Percentiles rank a stretch among this genome's conserved stretches.
Conservation (phyloP, 1,140 invertebrate species). For the Helicoverpa zea region DNA sequence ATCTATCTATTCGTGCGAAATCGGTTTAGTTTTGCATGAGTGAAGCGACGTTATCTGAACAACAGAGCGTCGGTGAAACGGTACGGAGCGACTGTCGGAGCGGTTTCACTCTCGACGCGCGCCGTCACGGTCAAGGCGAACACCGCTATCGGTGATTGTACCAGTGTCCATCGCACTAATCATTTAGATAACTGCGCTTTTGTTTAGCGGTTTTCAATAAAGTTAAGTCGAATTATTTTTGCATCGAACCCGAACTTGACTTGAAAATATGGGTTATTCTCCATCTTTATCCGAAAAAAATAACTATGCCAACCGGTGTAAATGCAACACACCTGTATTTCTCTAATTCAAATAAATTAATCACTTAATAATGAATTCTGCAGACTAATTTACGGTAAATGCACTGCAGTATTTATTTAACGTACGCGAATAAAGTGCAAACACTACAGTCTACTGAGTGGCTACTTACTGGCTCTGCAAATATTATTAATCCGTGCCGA, state of each 20-base stretch:
- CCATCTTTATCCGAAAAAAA: no score
- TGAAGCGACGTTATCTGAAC: background rate
- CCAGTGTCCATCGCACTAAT: slow-evolving; percentile 25
- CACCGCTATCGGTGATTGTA: slow-evolving; percentile 25
- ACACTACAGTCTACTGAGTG: background rate
- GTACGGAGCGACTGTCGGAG: background rate
- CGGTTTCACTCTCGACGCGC: slow-evolving; percentile 36
- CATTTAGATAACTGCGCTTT: slow-evolving; percentile 34
- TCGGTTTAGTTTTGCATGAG: background rate
- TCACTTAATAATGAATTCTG: background rate
- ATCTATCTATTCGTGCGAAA: background rate
- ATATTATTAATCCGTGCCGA: slow-evolving; percentile 13
- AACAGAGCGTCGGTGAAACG: slow-evolving; percentile 13
- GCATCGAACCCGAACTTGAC: background rate
- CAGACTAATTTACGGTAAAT: slow-evolving; percentile 8
- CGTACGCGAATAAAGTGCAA: background rate
- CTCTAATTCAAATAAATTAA: background rate
- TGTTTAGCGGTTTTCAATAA: no score
- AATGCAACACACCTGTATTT: no score
- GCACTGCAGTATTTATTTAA: background rate
- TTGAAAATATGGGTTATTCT: background rate
- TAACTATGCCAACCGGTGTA: background rate
- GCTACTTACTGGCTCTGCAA: background rate
- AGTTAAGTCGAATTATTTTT: background rate
- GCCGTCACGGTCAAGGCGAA: slow-evolving; percentile 38